Base-by-base conservation (phyloP, 2,113 vertebrate species). In the Brachyistius frenatus region DNA sequence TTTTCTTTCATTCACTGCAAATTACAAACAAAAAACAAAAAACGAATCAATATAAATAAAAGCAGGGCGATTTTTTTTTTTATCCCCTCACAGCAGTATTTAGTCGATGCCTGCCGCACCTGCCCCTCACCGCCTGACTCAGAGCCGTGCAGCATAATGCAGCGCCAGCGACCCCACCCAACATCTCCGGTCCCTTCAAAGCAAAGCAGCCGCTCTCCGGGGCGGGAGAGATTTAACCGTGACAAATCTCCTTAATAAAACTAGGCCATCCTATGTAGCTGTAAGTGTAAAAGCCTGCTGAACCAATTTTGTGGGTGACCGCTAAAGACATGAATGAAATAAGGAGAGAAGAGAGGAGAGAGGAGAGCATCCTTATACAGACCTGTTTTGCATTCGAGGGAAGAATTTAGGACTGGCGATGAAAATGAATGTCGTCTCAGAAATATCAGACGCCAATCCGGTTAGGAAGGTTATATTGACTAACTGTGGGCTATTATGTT, bases 111-210 rank as follows among this genome's bases (percentile, higher is more conserved):
- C 66, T 89, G 92, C 83, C 69, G 93, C 94, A 94, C 91, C 93
- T 93, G 93, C 86, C 65, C 63, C 78, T 81, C 49, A 16, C 9
- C 47, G 83, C 86, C 86, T 92, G 86, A 88, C 88, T 87, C 93
- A 89, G 62, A 84, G 91, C 80, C 91, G 90, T 74, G 89, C 93
- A 87, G 93, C 94, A 94, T 94, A 94, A 95, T 95, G 94, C 94
- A 93, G 94, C 85, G 85, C 86, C 82, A 91, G 86, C 92, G 94
- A 94, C 94, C 94, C 93, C 94, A 95, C 94, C 94, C 94, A 94
- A 94, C 85, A 92, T 91, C 91, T 50, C 86, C 73, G 81, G 76
- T 90, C 78, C 85, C 75, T 74, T 73, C 80, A 77, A 65, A 76
- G 73, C 86, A 1, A 64, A 66, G 36, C 69, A 52, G 68, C 55